Evolutionary conservation across 2,113 vertebrate genomes (phyloP).

Genomic region (Grammomys dolichurus): DNA sequence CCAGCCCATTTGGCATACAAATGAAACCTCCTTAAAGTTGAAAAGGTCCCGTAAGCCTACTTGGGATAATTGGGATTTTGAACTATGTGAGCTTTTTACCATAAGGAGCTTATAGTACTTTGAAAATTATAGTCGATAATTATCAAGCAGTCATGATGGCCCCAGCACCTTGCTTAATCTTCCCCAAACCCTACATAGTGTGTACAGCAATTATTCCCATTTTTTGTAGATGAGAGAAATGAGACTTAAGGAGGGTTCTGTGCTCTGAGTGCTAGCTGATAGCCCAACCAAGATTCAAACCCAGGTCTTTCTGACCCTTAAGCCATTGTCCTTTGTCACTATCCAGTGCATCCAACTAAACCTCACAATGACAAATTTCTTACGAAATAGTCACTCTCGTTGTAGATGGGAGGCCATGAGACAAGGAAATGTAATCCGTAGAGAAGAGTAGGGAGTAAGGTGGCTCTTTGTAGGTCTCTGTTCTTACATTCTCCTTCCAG

Average conservation of each 20-base stretch:
- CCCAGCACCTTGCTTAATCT: slow-evolving; percentile 30
- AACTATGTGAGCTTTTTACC: not conserved
- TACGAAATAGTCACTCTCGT: not conserved
- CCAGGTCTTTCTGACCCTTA: not conserved
- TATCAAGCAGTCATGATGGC: not conserved
- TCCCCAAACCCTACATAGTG: slow-evolving; percentile 5
- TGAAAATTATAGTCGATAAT: slow-evolving; percentile 48
- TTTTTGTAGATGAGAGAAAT: slow-evolving; percentile 48
- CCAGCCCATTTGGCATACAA: not conserved
- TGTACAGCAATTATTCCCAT: not conserved
- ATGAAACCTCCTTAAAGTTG: slow-evolving; percentile 29
- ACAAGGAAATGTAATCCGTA: not conserved
- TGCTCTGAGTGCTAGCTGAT: not conserved
- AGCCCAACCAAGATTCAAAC: not conserved
- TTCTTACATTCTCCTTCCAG: not conserved
- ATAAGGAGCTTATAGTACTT: slow-evolving; percentile 11
- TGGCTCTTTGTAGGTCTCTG: not conserved
- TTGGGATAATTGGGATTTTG: slow-evolving; percentile 58
- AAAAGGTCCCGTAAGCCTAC: slow-evolving; percentile 35
- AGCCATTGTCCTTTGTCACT: not conserved
- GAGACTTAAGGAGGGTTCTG: not conserved
- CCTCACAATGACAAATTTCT: not conserved
- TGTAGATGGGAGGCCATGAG: not conserved
- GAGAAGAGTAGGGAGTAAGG: not conserved
- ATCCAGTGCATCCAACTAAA: not conserved